phyloP scores from a whole-genome alignment of 2,797 vertebrate species.

The Alectoris magna region DNA sequence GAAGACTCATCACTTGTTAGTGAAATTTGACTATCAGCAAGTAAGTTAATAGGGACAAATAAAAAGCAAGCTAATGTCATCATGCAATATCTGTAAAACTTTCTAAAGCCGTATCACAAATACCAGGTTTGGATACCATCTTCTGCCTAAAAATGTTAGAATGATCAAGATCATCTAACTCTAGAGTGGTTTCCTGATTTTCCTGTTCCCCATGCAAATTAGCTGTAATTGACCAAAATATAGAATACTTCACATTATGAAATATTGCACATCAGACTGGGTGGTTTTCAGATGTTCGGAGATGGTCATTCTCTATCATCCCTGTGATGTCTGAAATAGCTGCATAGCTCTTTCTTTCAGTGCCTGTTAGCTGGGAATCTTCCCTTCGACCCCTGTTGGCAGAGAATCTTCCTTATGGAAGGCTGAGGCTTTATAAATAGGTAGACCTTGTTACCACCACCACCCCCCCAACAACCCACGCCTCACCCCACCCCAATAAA shows the following conservation, averaged over 20 bases:
- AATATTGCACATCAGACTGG: not conserved
- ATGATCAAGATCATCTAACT: accelerated
- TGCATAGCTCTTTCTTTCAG: not conserved
- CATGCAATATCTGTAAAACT: not conserved
- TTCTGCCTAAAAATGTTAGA: not conserved
- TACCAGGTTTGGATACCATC: not conserved
- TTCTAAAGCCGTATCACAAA: not conserved
- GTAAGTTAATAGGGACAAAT: not conserved
- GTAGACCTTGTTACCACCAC: not conserved
- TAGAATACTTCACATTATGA: not conserved
- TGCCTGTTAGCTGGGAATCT: not conserved
- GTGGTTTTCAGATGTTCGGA: not conserved
- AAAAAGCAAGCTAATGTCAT: not conserved
- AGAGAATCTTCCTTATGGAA: not conserved
- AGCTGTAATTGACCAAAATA: not conserved
- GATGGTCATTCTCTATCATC: not conserved
- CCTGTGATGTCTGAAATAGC: not conserved
- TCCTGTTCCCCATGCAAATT: not conserved
- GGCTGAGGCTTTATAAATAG: not conserved
- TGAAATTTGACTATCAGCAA: slow-evolving; percentile 35
- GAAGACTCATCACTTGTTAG: not conserved
- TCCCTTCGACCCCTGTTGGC: not conserved
- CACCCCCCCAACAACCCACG: not conserved
- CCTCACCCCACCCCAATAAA: not conserved
- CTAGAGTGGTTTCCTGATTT: not conserved